Conservation (phyloP, 2,797 vertebrate species). For the Cheracebus regulus region DNA sequence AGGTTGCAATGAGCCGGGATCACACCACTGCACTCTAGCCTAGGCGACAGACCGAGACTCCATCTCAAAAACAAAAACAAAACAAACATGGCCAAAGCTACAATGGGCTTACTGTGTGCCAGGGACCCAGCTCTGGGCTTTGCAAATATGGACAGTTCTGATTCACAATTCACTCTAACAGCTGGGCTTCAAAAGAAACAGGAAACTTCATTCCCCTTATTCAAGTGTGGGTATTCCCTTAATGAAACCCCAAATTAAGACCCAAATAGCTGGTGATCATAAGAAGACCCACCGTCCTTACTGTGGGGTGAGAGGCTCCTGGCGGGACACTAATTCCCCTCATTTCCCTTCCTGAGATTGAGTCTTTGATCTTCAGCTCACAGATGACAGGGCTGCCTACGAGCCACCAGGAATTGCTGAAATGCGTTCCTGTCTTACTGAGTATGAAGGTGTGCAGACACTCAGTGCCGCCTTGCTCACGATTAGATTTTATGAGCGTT, state of each 20-base stretch:
- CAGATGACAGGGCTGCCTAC: neutral
- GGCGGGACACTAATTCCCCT: neutral
- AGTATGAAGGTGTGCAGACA: neutral
- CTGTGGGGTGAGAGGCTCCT: neutral
- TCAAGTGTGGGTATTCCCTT: neutral
- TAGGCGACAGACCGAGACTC: neutral
- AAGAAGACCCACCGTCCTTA: neutral
- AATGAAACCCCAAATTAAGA: slow-evolving; percentile 24
- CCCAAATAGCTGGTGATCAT: neutral
- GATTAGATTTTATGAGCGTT: neutral
- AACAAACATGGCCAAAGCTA: neutral
- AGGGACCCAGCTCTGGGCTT: neutral
- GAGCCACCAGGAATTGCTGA: neutral
- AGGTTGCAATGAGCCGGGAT: no score
- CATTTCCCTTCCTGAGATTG: neutral
- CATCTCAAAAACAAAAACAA: neutral
- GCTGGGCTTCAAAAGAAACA: slow-evolving; percentile 25
- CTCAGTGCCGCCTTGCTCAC: neutral
- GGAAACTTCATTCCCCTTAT: neutral
- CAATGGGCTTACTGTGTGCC: neutral
- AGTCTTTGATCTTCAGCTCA: slow-evolving; percentile 37
- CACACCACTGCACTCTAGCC: no score
- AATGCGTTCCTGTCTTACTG: neutral
- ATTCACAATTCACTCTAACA: neutral
- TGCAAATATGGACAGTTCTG: neutral